Percentiles rank a stretch among this genome's conserved stretches.
Evolutionary conservation across 2,113 vertebrate genomes (phyloP).

Genomic region (Coturnix japonica): DNA sequence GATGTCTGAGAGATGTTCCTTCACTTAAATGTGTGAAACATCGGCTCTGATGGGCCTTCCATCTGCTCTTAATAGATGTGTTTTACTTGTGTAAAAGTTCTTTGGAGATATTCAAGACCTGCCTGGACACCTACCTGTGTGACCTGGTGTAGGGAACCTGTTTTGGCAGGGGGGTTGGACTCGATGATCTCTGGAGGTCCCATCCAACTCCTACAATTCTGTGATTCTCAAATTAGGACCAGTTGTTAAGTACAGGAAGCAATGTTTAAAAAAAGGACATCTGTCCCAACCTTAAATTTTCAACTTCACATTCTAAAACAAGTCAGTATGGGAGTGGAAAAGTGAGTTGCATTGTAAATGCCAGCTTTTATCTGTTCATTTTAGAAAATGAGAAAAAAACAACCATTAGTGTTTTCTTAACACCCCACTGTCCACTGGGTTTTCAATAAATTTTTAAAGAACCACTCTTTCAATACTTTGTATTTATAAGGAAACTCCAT

Average conservation of each 20-base stretch:
- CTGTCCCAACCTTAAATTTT: not conserved
- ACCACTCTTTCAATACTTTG: not conserved
- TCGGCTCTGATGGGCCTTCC: not conserved
- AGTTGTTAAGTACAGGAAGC: not conserved
- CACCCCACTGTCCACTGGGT: not conserved
- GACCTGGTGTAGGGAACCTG: too few species aligned
- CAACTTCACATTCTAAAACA: not conserved
- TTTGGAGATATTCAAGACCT: too few species aligned
- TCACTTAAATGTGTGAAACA: not conserved
- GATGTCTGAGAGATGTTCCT: not conserved
- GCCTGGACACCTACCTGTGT: too few species aligned
- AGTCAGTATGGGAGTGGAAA: not conserved
- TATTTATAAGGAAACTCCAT: not conserved
- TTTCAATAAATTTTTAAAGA: not conserved
- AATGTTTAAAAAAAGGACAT: not conserved
- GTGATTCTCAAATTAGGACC: not conserved
- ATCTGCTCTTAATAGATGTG: not conserved
- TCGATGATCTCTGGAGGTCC: too few species aligned
- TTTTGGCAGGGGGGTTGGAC: too few species aligned
- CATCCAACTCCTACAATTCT: too few species aligned
- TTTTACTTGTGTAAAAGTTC: not conserved
- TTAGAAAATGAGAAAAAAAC: not conserved
- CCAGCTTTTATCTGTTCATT: not conserved
- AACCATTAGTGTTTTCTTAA: not conserved
- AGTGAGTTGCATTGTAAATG: not conserved